Base-by-base conservation (phyloP, 1,140 invertebrate genomes). In the Drosophila truncata region DNA sequence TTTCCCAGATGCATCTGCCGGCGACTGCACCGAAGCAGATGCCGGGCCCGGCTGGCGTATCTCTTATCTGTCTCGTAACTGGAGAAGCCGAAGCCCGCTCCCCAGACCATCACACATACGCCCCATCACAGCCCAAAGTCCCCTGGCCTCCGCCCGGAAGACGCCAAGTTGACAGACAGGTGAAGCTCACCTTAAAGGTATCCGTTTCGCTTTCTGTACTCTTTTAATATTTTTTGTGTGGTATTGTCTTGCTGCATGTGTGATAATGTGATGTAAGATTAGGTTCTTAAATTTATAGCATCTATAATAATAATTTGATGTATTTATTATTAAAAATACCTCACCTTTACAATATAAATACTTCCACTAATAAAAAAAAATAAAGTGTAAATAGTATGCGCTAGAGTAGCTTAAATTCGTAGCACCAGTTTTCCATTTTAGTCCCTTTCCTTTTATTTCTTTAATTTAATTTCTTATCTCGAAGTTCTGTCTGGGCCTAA, bases 391-490 rank as follows among this genome's bases (percentile, higher is more conserved):
- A 7, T 27, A 14, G 29, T 2, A 2, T 4, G 11, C 0, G 4
- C 11, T 2, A 70, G 67, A n/a, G 70, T 25, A 58, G 16, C 9
- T 35, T 4, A 11, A 16, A 2, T 52, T 60, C 44, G 37, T 46
- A 6, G 29, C 0, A 23, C n/a, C 7, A 41, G 23, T 7, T 2
- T 18, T 50, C 4, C 3, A 20, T 13, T 4, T 9, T 11, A 18
- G 8, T 16, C 1, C 20, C n/a, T 39, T 69, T 41, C 27, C 42
- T 58, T 29, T 8, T 2, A 46, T 49, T 35, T 63, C 39, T 70
- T 71, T 69, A 84, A 87, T 88, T 80, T 76, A 55, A 78, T 88
- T 87, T 84, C 77, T 84, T 88, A 84, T 88, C 77, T 62, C 60
- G 62, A 58, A 57, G 50, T 52, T 76, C 55, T 69, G 78, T 60